Conservation (phyloP, 2,888 invertebrate genomes). For the Dinocampus coccinellae region DNA sequence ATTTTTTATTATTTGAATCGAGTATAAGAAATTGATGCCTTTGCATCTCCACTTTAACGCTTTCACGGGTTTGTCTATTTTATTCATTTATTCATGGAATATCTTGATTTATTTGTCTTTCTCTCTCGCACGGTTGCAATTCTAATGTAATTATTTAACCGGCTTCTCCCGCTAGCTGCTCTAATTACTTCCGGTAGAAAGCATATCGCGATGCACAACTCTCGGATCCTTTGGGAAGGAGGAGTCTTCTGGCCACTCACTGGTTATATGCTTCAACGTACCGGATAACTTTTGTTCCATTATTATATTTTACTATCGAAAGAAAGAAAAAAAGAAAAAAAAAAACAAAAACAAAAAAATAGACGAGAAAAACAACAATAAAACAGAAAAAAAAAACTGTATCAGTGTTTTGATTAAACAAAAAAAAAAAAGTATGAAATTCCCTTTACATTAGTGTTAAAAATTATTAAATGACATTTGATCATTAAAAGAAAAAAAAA, state of each 20-base stretch:
- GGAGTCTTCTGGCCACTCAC: not conserved
- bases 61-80: conserved; percentile 39
- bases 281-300: not conserved
- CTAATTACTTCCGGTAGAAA: conserved; percentile 52
- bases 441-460: no score
- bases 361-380: conserved; percentile 28
- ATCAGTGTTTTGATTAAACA: no score
- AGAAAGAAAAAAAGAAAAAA: conserved; percentile 12
- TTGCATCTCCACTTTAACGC: conserved; percentile 38
- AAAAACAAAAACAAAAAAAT: not conserved
- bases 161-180: conserved; percentile 37
- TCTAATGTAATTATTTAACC: conserved; percentile 34
- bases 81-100: conserved; percentile 19
- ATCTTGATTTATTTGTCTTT: conserved; percentile 6
- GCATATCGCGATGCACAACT: conserved; percentile 36
- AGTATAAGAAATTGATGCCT: not conserved
- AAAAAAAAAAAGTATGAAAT: conserved; percentile 6
- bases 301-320: not conserved
- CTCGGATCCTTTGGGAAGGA: not conserved
- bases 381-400: conserved; percentile 17
- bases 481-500: no score
- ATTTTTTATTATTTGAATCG: not conserved
- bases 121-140: conserved; percentile 17
- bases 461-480: no score
- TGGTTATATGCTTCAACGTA: not conserved